Evolutionary conservation across 2,888 invertebrate genomes (phyloP), one percentile per base, ranked within the genome.

Genomic region (Eupithecia abbreviata): DNA sequence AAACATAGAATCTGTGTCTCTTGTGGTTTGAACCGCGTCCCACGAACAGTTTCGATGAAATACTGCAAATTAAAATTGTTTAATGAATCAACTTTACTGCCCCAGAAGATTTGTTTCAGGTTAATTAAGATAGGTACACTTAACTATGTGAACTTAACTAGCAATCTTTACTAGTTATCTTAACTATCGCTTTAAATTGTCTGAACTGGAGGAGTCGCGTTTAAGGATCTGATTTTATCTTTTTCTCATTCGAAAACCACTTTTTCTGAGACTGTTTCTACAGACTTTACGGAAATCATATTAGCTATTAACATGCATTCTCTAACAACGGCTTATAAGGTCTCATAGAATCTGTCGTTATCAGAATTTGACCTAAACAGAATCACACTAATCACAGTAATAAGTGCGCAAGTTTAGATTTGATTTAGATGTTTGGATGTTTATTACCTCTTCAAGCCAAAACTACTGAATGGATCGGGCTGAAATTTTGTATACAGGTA

Each of bases 61-160:
- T 93, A 93, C 92, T 93, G 93, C 93, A 93, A 93, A 93, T 93
- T 93, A 93, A 93, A 93, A 93, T 92, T 93, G 91, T 91, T 92
- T 92, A 93, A 93, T 93, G 92, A 93, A 93, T 93, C 92, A 90
- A 92, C 88, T 92, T 93, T 92, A 93, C 90, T 90, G 86, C 90
- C 83, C 81, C 82, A 79, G 88, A 91, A 90, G 93, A 93, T 93
- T 93, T 92, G 92, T 91, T 93, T 93, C 89, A 85, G 90, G 90
- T 90, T 91, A 90, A 92, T 93, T 92, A 91, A 89, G 90, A 62
- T 62, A 87, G 12, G 45, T 82, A 79, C 43, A 18, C 72, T 72
- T 45, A 62, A 66, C 76, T 79, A 72, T 76, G 62, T 65, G 72
- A 74, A 71, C 62, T 73, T 69, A 62, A 71, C 69, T 73, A 30